Evolutionary conservation across 2,797 vertebrate genomes (phyloP).

Genomic region (Schizothorax lantsangensis): DNA sequence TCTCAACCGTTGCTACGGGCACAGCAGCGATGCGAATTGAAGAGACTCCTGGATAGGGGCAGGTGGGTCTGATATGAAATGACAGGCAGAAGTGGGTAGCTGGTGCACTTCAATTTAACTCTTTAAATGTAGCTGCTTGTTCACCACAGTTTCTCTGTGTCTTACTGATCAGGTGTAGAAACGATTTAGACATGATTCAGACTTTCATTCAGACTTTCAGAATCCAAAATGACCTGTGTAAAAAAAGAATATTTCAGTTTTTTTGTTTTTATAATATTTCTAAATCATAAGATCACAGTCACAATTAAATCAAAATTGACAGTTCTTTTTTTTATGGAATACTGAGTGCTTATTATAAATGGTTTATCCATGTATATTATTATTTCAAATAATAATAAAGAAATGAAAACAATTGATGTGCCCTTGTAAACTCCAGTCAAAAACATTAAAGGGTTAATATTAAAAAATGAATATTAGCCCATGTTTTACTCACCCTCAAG

Average conservation of each 20-base stretch:
- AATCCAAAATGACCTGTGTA: background rate
- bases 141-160: background rate
- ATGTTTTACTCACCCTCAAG: too few species aligned
- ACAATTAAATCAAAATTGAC: background rate
- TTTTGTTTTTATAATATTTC: background rate
- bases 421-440: too few species aligned
- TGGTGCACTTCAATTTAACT: slow-evolving; percentile 55
- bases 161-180: background rate
- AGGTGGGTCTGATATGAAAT: slow-evolving; percentile 68
- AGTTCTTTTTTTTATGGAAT: background rate
- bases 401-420: too few species aligned
- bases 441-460: background rate
- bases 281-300: background rate
- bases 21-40: slow-evolving; percentile 74
- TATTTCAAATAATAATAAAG: too few species aligned
- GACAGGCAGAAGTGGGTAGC: slow-evolving; percentile 69
- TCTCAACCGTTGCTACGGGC: slow-evolving; percentile 68
- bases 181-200: background rate
- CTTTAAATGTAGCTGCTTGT: slow-evolving; percentile 57
- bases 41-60: slow-evolving; percentile 70
- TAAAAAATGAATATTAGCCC: too few species aligned
- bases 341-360: too few species aligned
- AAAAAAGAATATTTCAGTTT: background rate
- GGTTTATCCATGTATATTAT: too few species aligned
- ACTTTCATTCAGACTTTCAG: background rate